Evolutionary conservation across 2,888 invertebrate species (phyloP), one percentile per base, ranked within the genome.

Genomic region (Chymomyza procnemis): DNA sequence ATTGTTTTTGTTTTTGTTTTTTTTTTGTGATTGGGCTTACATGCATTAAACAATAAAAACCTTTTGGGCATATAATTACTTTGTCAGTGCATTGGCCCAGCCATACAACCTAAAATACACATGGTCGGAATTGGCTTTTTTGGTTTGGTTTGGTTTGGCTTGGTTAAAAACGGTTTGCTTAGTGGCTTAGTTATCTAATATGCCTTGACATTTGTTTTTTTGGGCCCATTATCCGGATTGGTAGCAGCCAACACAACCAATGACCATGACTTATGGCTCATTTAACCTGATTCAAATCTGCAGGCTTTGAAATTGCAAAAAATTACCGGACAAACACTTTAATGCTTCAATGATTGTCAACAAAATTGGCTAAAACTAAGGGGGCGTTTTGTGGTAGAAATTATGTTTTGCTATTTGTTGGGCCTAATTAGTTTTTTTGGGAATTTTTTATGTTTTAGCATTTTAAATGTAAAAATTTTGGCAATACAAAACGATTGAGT

Each of bases 121-220:
- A 41, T 41, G 12, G 34, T 12, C 12, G 34, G 2, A 18, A 16
- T 18, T 69, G 41, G 22, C 55, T 56, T 63, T 50, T 19, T 22
- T 16, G 66, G 76, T 68, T 74, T 73, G n/a, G n/a, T n/a, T n/a
- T n/a, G n/a, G n/a, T n/a, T n/a, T n/a, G n/a, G n/a, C n/a, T n/a
- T n/a, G n/a, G n/a, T n/a, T n/a, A n/a, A n/a, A n/a, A 76, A 73
- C 73, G 60, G 68, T 68, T 56, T 19, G 22, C n/a, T 56, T 22
- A 8, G 4, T 56, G 30, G 12, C 34, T 41, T 41, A 41, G 34
- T 41, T 41, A 41, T 41, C 34, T 41, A 41, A 41, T 41, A 41
- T 41, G 34, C 34, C 19, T 54, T 54, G 21, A 54, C 50, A 22
- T 22, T 21, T 18, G 55, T 50, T 4, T 21, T 56, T 56, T n/a